Base-by-base conservation (phyloP, 2,113 vertebrate species). In the Hippocampus abdominalis region DNA sequence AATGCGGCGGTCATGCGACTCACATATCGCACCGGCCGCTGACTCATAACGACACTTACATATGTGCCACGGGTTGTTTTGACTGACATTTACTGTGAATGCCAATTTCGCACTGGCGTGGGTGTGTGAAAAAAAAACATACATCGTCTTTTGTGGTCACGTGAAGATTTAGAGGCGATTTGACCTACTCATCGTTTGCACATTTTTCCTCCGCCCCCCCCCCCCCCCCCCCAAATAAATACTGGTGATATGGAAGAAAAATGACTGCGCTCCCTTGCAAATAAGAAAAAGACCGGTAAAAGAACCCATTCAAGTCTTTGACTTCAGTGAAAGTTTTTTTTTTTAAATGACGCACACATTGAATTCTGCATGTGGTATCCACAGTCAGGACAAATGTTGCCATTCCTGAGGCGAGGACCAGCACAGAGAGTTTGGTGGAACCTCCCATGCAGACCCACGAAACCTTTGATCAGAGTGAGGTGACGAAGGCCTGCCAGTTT, bases 1-100 rank as follows among this genome's bases (percentile, higher is more conserved):
- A 74, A 23, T 57, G 57, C 49, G 13, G 59, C 64, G 10, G 8
- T 25, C 57, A 71, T 56, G 71, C 87, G 87, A 87, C 83, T 72
- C 82, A 83, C n/a, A 62, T 21, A 62, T 84, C 70, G 3, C 16
- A 69, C 40, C 71, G 27, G 51, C 67, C 62, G 60, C 21, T 12
- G 32, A 66, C 78, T 85, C 80, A 86, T 80, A 73, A 27, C 56
- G 73, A 86, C 7, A 60, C 75, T 68, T 70, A 78, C 70, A 64
- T 63, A 57, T 27, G 11, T 2, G 32, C n/a, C 29, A 4, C n/a
- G 21, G 21, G 67, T 11, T 79, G 40, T 69, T 77, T 73, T 70
- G 48, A 16, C 72, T 80, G 74, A 73, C 49, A 63, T 49, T 51
- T 16, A 23, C 12, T 3, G 39, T 4, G 61, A 27, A 40, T 29